These are phyloP conservation scores for Tridacna crocea DNA, from an alignment of 2,888 invertebrate species.

Conservation along the genomic window DNA sequence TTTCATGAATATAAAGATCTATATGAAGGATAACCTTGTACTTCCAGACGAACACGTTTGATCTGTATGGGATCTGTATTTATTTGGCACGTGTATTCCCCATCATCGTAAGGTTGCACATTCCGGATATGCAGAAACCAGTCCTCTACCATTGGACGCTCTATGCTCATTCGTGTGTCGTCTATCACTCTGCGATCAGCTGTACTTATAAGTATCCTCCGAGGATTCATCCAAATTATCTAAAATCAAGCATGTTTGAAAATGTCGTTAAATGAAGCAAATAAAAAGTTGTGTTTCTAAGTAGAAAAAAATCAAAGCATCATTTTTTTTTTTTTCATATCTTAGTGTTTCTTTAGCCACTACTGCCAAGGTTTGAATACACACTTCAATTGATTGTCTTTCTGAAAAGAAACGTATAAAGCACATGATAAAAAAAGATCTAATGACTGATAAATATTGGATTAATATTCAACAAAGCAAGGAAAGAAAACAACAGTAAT, in stretches of 20 bases:
- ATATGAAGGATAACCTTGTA: slow-evolving; percentile 73
- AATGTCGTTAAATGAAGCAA: neutral
- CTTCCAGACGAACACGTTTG: slow-evolving; percentile 75
- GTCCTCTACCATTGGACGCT: slow-evolving; percentile 60
- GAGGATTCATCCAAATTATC: slow-evolving; percentile 74
- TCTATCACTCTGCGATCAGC: slow-evolving; percentile 63
- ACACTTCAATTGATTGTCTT: too few species aligned
- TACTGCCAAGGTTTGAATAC: too few species aligned
- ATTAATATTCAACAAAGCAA: too few species aligned
- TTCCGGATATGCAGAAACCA: slow-evolving; percentile 72
- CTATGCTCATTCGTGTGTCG: slow-evolving; percentile 67
- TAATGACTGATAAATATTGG: too few species aligned
- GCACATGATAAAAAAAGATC: too few species aligned
- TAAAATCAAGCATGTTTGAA: slow-evolving; percentile 44
- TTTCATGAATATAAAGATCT: neutral
- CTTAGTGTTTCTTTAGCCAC: too few species aligned
- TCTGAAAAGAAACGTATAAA: too few species aligned
- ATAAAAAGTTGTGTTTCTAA: too few species aligned
- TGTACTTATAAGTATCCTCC: slow-evolving; percentile 49
- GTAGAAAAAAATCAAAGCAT: too few species aligned
- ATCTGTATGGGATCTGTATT: slow-evolving; percentile 73
- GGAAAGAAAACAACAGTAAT: too few species aligned
- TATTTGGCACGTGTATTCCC: slow-evolving; percentile 70
- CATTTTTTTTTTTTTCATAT: too few species aligned
- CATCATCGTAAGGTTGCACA: slow-evolving; percentile 59